Percentiles rank a stretch among this genome's conserved stretches.
Conservation (phyloP, 1,140 invertebrate species). For the Sminthurides bifidus region DNA sequence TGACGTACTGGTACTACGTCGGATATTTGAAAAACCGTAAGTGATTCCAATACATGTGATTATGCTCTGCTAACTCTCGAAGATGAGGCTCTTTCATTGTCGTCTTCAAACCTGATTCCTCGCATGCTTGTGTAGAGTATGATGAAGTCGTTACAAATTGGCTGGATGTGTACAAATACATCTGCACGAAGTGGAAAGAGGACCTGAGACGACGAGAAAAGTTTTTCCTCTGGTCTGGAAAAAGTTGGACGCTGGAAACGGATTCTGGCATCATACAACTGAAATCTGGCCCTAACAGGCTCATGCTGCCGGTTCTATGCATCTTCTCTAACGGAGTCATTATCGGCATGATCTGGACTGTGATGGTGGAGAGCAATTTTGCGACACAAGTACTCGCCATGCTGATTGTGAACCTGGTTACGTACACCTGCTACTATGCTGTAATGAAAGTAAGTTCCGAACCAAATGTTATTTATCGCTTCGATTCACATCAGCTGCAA, state of each 20-base stretch:
- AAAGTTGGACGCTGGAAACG: not conserved
- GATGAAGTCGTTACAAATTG: conserved; percentile 12
- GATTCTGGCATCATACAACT: conserved; percentile 6
- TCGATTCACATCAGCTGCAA: too few species aligned
- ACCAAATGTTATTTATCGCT: not conserved
- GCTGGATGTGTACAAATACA: conserved; percentile 13
- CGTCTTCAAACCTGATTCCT: not conserved
- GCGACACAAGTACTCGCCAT: conserved; percentile 29
- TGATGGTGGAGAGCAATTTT: conserved; percentile 22
- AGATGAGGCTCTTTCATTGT: too few species aligned
- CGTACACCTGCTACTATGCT: conserved; percentile 20
- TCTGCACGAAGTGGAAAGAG: not conserved
- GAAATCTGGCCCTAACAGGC: not conserved
- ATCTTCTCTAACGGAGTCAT: conserved; percentile 10
- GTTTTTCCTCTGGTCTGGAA: not conserved
- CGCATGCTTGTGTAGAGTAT: conserved; percentile 1
- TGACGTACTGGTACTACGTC: conserved; percentile 20
- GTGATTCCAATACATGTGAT: too few species aligned
- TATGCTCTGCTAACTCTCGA: too few species aligned
- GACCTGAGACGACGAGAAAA: not conserved
- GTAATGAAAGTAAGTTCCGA: conserved; percentile 23
- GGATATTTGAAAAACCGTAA: conserved; percentile 18
- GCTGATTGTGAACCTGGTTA: conserved; percentile 20
- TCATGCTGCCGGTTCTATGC: conserved; percentile 4
- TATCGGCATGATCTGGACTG: conserved; percentile 23